Base-by-base conservation (phyloP, 2,888 invertebrate genomes). In the Rotaria magnacalcarata region DNA sequence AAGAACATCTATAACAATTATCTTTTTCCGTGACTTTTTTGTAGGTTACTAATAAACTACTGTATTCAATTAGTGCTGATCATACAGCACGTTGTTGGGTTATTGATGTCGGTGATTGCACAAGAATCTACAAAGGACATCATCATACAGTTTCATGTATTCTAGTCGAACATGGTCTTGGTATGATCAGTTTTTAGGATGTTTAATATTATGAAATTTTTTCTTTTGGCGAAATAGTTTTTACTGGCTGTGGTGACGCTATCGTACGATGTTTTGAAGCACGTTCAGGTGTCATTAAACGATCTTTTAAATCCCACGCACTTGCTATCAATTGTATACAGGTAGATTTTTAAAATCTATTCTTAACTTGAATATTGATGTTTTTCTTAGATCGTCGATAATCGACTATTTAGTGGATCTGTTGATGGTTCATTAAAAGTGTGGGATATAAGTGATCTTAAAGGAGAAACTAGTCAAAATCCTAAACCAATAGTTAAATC, bases 1-100 rank as follows among this genome's bases (percentile, higher is more conserved):
- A 0, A 47, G 47, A 47, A 19, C 3, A 24, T 50, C 14, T 50
- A 50, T 50, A 11, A 11, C 14, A 11, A 8, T 50, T 50, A 8
- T 50, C 14, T 50, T 50, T 50, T 50, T 4, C 50, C 10, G 8
- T 50, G 8, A 14, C 50, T 50, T 50, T 24, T n/a, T 11, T 80
- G 1, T 47, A 92, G 91, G 90, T 92, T 6, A 89, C 90, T 21
- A 92, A 92, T 88, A 91, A 92, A 87, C 90, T 92, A 85, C 88
- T 92, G 88, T 92, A 92, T 89, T 90, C 91, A 0, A 92, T 92
- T n/a, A 92, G 92, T 87, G 90, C 91, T 0, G 92, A 92, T 88
- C 91, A 90, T 87, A 92, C 92, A 6, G 92, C 91, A 3, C 88
- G 92, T 85, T 90, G 92, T n/a, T 92, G 92, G 92, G 92, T 92